Conservation (phyloP, 2,113 vertebrate genomes). For the Pluvialis apricaria region DNA sequence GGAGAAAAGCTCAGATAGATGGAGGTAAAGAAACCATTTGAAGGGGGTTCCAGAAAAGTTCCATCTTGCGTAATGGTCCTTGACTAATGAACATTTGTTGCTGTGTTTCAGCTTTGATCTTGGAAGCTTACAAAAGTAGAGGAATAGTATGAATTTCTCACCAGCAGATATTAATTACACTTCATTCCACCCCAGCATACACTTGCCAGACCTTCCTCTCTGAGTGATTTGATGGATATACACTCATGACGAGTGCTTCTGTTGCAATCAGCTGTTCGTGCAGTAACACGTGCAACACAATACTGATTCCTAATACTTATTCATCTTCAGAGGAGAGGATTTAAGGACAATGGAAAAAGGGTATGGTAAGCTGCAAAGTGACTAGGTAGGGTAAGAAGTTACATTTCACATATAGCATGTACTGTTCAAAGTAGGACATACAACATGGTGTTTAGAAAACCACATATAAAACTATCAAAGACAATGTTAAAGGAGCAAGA, state of each 20-base stretch:
- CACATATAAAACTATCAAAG: neutral
- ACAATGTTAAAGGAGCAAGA: neutral
- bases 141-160: neutral
- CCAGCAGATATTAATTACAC: neutral
- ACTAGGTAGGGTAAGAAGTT: neutral
- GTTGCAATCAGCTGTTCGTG: neutral
- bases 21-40: neutral
- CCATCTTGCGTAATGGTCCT: neutral
- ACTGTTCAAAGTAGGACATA: neutral
- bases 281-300: neutral
- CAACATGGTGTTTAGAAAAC: neutral
- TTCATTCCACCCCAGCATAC: neutral
- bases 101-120: neutral
- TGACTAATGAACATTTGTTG: neutral
- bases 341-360: neutral
- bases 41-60: neutral
- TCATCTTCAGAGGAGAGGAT: neutral
- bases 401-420: neutral
- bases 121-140: neutral
- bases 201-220: neutral
- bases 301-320: neutral
- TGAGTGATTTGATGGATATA: neutral
- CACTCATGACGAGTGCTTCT: neutral
- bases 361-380: neutral
- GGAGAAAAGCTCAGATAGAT: neutral